Evolutionary conservation across 2,113 vertebrate species (phyloP).

Genomic region (Pelobates fuscus): DNA sequence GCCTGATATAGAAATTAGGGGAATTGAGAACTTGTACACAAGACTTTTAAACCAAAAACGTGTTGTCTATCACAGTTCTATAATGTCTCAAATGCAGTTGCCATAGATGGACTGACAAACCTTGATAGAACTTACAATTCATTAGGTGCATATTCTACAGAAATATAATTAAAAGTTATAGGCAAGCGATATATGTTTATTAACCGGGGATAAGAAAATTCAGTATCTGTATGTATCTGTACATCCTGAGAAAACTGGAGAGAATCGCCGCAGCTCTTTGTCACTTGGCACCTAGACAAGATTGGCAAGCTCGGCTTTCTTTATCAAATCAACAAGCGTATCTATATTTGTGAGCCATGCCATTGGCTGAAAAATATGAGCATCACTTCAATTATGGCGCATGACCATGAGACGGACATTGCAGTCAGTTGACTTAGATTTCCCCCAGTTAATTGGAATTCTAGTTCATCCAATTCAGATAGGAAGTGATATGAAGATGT

Average conservation of each 20-base stretch:
- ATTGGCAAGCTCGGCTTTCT: constrained; percentile 62
- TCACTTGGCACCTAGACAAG: constrained; percentile 64
- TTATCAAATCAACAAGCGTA: constrained; percentile 67
- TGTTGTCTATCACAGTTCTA: too few species aligned
- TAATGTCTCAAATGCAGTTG: too few species aligned
- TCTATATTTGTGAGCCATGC: constrained; percentile 70
- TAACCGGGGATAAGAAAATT: neutral
- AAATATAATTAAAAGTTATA: neutral
- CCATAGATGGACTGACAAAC: too few species aligned
- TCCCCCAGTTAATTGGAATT: constrained; percentile 67
- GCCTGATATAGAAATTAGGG: too few species aligned
- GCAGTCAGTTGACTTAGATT: constrained; percentile 58
- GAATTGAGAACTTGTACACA: too few species aligned
- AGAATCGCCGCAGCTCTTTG: constrained; percentile 16
- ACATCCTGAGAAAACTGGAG: constrained; percentile 4
- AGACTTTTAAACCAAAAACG: too few species aligned
- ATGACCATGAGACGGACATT: constrained; percentile 63
- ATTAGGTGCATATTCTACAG: neutral
- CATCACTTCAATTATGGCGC: constrained; percentile 67
- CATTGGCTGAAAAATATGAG: constrained; percentile 66
- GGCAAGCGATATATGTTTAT: neutral
- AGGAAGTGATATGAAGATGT: constrained; percentile 66
- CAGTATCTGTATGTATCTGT: neutral
- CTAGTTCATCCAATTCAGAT: constrained; percentile 60
- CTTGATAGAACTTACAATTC: too few species aligned